Evolutionary conservation across 53 echinoderm and acorn worm species (phyloP), one percentile per base, ranked within the genome.

Genomic region (Temnopleurus reevesii): DNA sequence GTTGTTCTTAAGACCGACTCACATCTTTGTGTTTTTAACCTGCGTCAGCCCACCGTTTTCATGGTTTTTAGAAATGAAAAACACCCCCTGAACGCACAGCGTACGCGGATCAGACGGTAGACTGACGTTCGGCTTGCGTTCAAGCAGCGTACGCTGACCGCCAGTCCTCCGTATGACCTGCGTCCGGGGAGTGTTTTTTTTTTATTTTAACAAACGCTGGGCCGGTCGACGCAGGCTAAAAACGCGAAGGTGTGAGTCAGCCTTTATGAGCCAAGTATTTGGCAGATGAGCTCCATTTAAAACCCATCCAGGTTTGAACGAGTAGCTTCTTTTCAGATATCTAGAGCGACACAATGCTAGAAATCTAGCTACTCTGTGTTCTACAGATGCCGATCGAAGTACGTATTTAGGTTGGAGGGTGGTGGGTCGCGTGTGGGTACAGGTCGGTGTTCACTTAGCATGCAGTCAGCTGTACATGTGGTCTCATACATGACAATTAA

Each of bases 391-490:
- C 38, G 71, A 71, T 71, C 71, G 71, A 71, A 71, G 41, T 41
- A 36, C 38, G 36, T 38, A 38, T 71, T 71, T 41, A n/a, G 71
- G 51, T 24, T 43, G 23, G 76, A 24, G 30, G 49, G 53, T 44
- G 53, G 53, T n/a, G 17, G 60, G 71, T 71, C 85, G 60, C 85
- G 85, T 85, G 85, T 47, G 46, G 46, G 19, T 25, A 12, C 60
- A 45, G 60, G 85, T 85, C 60, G 59, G 43, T 44, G 85, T 23
- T 59, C 60, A 85, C 49, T 85, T 59, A 60, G 49, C 85, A 87
- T 87, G 65, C 88, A 66, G 33, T 9, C 88, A 87, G 88, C 88
- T 87, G 88, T 28, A 66, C 88, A 87, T 46, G 88, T 87, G 88
- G 66, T 44, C 46, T 53, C 47, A 23, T 87, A 47, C 31, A 66